Evolutionary conservation across 2,797 vertebrate genomes (phyloP), one percentile per base, ranked within the genome.

Genomic region (Setipinna tenuifilis): DNA sequence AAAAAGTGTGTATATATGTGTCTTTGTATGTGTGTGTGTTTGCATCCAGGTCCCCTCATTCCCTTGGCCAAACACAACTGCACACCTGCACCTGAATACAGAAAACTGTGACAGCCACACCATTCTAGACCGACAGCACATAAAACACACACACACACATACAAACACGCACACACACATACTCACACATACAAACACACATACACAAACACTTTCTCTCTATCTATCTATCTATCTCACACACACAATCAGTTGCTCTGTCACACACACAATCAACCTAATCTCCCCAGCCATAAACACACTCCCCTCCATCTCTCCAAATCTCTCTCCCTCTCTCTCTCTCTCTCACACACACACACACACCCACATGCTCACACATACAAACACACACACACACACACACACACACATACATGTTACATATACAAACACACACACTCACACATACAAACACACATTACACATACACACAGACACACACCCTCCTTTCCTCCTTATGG

Each of bases 61-160:
- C 65, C 28, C 65, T 28, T 35, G 28, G 65, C 65, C 65, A 71
- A 71, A 71, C 65, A 71, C 65, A 71, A 71, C 65, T 17, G 65
- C 28, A 71, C 65, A 71, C 65, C 65, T 71, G 65, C 65, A 71
- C 25, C 65, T 71, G 65, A 71, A 71, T 71, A 71, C 65, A 31
- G 65, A 71, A 14, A 10, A 25, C 28, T 31, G 14, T 31, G 62
- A n/a, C 62, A 68, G 62, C 62, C 62, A 31, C 1, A 31, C 11
- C 62, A 31, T 68, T 68, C 11, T 1, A 68, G 62, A 68, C 25
- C 23, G 10, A n/a, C 10, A 50, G 3, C 48, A 50, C 48, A 50
- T 50, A 50, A 7, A 6, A 50, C 48, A 50, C 57, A 58, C 57
- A 58, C 57, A 58, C 57, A 58, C 57, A 58, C 57, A 48, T 48